Percentiles rank a stretch among this genome's conserved stretches.
These are phyloP conservation scores for Aphidoletes aphidimyza DNA, from an alignment of 2,888 invertebrate species.

Conservation along the genomic window DNA sequence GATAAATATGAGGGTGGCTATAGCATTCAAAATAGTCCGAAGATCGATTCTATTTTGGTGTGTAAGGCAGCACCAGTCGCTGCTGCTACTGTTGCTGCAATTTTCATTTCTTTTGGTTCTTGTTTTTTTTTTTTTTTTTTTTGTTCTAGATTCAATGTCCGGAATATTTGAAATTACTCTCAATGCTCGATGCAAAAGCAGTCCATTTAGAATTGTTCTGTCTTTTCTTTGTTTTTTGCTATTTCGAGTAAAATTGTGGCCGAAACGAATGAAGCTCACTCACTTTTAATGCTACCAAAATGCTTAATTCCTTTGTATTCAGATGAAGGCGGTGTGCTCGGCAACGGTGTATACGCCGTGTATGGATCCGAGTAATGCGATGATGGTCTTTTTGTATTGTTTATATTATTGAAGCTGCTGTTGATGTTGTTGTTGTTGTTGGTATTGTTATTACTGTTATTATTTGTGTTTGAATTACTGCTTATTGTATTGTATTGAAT, in stretches of 20 bases:
- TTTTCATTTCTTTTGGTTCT: too few relatives aligned
- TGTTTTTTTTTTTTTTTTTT: too few relatives aligned
- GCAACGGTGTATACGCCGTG: conserved; percentile 40
- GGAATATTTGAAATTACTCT: conserved; percentile 20
- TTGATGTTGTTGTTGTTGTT: conserved; percentile 2
- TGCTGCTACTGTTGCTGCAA: too few relatives aligned
- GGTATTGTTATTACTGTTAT: conserved; percentile 57
- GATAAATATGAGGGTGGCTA: too few relatives aligned
- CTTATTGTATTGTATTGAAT: conserved; percentile 47
- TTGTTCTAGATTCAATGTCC: not conserved
- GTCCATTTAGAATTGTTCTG: too few relatives aligned
- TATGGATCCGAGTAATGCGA: conserved; percentile 50
- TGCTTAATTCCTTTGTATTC: conserved; percentile 46
- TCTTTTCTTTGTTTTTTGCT: too few relatives aligned
- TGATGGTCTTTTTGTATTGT: conserved; percentile 43
- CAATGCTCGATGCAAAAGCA: not conserved
- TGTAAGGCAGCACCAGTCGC: too few relatives aligned
- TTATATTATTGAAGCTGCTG: conserved; percentile 10
- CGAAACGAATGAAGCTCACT: not conserved
- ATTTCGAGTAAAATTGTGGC: too few relatives aligned
- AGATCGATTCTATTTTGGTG: too few relatives aligned
- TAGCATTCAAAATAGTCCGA: too few relatives aligned
- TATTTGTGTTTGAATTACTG: conserved; percentile 57
- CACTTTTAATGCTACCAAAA: conserved; percentile 45
- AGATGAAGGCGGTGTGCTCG: conserved; percentile 52